phyloP scores from a whole-genome alignment of 1,140 invertebrate species.

The Drosophila burlai region DNA sequence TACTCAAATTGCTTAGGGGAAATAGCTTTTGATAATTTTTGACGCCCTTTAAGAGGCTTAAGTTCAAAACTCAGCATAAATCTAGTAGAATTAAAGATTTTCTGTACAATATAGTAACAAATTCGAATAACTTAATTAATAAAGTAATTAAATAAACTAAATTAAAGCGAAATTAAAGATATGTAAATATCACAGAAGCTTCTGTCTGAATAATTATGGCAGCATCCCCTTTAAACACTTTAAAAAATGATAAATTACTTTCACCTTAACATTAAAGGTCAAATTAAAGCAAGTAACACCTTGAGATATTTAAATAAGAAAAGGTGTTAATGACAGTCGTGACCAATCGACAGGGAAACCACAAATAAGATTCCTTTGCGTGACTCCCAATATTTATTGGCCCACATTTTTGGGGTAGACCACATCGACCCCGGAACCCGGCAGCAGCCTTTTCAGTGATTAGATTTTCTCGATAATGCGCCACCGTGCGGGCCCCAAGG shows the following conservation, averaged over 20 bases:
- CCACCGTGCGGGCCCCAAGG: conserved; percentile 25
- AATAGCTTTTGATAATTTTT: not conserved
- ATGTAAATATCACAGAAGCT: not conserved
- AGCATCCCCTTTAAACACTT: not conserved
- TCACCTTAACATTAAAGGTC: not conserved
- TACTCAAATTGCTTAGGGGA: conserved; percentile 1
- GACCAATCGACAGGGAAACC: conserved; percentile 23
- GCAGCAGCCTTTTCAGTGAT: conserved; percentile 33
- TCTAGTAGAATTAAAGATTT: too few relatives aligned
- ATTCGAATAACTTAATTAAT: too few relatives aligned
- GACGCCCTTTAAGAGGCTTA: not conserved
- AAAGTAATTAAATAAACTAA: too few relatives aligned
- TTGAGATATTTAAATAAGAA: not conserved
- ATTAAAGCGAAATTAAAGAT: not conserved
- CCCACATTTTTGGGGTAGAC: conserved; percentile 7
- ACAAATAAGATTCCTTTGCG: conserved; percentile 17
- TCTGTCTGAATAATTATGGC: not conserved
- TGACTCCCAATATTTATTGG: conserved; percentile 33
- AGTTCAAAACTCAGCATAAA: not conserved
- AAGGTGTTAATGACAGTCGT: not conserved
- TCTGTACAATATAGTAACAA: not conserved
- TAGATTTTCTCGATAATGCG: conserved; percentile 41
- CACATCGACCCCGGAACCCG: not conserved
- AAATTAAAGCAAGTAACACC: not conserved
- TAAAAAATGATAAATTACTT: not conserved